Evolutionary conservation across 2,888 invertebrate species (phyloP).

Genomic region (Tridacna gigas): DNA sequence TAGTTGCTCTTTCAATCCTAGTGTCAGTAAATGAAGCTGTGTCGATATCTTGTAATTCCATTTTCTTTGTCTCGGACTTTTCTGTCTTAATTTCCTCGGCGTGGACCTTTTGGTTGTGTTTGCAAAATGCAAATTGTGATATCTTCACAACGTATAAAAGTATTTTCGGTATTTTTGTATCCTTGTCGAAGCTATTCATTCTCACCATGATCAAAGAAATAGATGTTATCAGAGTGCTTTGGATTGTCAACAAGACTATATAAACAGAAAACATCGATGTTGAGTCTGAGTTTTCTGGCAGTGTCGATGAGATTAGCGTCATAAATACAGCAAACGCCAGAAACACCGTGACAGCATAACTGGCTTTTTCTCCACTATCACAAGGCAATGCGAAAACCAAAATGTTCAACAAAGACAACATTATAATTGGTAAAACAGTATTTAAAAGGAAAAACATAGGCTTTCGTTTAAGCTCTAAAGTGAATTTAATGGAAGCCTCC

Average conservation of each 20-base stretch:
- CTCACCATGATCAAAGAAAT: constrained; percentile 15
- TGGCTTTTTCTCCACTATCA: constrained; percentile 24
- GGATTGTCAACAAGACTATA: background rate
- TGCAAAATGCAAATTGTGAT: background rate
- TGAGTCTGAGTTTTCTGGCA: constrained; percentile 26
- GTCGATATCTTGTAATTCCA: background rate
- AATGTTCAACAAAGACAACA: constrained; percentile 22
- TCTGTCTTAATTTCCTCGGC: background rate
- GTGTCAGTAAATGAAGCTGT: background rate
- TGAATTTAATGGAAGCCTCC: constrained; percentile 12
- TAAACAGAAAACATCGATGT: constrained; percentile 22
- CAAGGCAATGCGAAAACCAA: constrained; percentile 19
- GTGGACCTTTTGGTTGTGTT: background rate
- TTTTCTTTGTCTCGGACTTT: background rate
- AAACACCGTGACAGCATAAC: constrained; percentile 35
- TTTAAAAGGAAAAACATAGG: constrained; percentile 17
- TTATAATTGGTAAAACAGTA: constrained; percentile 12
- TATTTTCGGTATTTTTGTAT: background rate
- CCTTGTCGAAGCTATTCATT: background rate
- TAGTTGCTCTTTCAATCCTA: background rate
- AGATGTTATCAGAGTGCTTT: constrained; percentile 29
- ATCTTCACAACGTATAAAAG: background rate
- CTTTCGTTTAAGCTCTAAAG: background rate
- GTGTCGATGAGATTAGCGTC: constrained; percentile 12
- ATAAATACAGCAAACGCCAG: constrained; percentile 30